Base-by-base conservation (phyloP, 2,888 invertebrate genomes). In the Sarcophaga subvicina region DNA sequence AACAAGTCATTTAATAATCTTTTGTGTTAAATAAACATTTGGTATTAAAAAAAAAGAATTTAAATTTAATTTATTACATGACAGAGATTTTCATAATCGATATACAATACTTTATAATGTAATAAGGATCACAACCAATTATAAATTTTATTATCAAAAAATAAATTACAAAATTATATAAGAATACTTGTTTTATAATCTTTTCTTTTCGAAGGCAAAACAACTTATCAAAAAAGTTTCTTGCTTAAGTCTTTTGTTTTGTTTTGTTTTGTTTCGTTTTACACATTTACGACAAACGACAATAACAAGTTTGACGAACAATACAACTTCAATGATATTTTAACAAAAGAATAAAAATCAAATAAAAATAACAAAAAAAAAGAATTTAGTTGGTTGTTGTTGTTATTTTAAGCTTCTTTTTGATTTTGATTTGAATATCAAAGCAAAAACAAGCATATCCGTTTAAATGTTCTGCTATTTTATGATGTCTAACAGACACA, bases 401-500 rank as follows among this genome's bases (percentile, higher is more conserved):
- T 54, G 54, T 54, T 54, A 54, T 54, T 54, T 54, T 54, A 54
- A 54, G 54, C 54, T 1, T 54, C 17, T 54, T 54, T 54, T 14
- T 54, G 11, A 47, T 67, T 47, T 47, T 67, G 67, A 20, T 75
- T 70, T 75, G 27, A 45, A 64, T 49, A n/a, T 37, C 45, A 63
- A 73, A 37, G 60, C 22, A 62, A 47, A 77, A 67, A 27, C 37
- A 37, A 37, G 25, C 64, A 77, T 49, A 3, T 25, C 17, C 49
- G 54, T 54, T 60, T 66, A 77, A 80, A 60, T 75, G 60, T 75
- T 80, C 47, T 75, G 75, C 49, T 76, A 66, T 80, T 76, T 80
- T 76, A 84, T 80, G 80, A 76, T 76, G 70, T 84, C 62, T 66
- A 64, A 3, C 75, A 75, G 75, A 64, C 80, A 64, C 80, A 75